Percentiles rank a stretch among this genome's conserved stretches.
Conservation (phyloP, 2,113 vertebrate genomes). For the Telmatochromis bifrenatus region DNA sequence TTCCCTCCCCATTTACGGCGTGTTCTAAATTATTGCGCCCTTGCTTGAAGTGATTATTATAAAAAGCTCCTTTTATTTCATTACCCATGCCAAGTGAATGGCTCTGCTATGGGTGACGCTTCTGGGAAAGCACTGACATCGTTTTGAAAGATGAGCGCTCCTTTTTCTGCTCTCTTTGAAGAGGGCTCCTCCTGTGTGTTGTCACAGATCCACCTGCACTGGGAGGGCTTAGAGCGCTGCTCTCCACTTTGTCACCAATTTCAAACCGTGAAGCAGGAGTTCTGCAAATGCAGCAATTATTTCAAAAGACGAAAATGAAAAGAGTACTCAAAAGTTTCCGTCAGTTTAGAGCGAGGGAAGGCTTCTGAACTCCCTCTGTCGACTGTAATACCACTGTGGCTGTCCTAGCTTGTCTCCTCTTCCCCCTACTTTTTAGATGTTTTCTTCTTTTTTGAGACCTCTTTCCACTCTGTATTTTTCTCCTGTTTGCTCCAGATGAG, state of each 20-base stretch:
- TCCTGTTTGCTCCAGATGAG: neutral
- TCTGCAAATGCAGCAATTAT: slow-evolving; percentile 60
- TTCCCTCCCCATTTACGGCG: neutral
- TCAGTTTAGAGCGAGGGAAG: slow-evolving; percentile 11
- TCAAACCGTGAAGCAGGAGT: slow-evolving; percentile 28
- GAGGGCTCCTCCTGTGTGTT: slow-evolving; percentile 44
- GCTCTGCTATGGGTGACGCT: slow-evolving; percentile 42
- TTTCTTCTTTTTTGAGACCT: neutral
- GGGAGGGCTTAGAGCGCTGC: slow-evolving; percentile 15
- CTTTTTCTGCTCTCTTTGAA: slow-evolving; percentile 41
- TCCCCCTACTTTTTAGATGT: neutral
- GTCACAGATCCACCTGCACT: slow-evolving; percentile 40
- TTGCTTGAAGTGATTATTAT: slow-evolving; percentile 47
- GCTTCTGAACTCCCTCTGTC: slow-evolving; percentile 7
- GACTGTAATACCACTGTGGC: neutral
- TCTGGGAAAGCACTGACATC: slow-evolving; percentile 17
- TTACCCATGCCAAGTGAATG: slow-evolving; percentile 30
- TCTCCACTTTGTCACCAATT: slow-evolving; percentile 57
- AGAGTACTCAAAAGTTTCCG: slow-evolving; percentile 28
- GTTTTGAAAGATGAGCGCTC: slow-evolving; percentile 29
- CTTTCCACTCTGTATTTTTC: neutral
- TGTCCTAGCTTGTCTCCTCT: neutral
- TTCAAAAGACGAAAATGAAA: slow-evolving; percentile 55
- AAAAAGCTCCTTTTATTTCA: slow-evolving; percentile 44
- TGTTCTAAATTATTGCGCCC: slow-evolving; percentile 19